These are phyloP conservation scores for Scalopus aquaticus DNA, from an alignment of 2,113 vertebrate species.

Conservation along the genomic window DNA sequence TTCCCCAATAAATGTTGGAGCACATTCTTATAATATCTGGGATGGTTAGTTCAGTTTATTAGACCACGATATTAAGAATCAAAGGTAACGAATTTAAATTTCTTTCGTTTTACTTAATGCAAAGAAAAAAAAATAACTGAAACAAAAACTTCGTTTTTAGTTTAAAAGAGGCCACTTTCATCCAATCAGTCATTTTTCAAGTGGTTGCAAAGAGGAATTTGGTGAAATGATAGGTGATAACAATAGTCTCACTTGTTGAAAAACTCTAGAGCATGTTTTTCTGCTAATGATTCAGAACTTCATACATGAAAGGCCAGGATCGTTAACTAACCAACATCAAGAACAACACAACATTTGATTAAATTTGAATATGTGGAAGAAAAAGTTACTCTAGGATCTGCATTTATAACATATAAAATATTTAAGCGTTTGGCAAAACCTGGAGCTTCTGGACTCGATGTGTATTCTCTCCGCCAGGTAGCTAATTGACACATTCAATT, in stretches of 20 bases:
- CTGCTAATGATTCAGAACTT: not conserved
- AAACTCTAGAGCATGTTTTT: not conserved
- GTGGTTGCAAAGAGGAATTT: not conserved
- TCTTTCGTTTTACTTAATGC: constrained; percentile 38
- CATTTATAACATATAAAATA: not conserved
- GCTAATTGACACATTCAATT: not conserved
- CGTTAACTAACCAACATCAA: not conserved
- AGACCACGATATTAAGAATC: constrained; percentile 21
- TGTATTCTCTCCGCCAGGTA: not conserved
- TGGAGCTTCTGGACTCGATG: constrained; percentile 1
- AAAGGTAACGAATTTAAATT: constrained; percentile 55
- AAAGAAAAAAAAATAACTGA: not conserved
- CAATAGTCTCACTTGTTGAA: not conserved
- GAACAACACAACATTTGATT: not conserved
- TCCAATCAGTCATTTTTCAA: not conserved
- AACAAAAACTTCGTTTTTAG: not conserved
- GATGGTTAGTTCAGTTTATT: constrained; percentile 34
- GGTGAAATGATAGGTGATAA: not conserved
- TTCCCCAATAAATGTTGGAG: constrained; percentile 45
- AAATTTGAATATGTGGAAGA: not conserved
- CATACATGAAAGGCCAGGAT: not conserved
- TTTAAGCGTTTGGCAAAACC: constrained; percentile 21
- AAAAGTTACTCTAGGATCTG: not conserved
- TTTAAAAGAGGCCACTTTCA: not conserved
- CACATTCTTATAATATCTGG: constrained; percentile 55